A percentile compares a stretch with the other conserved stretches of the same genome.
phyloP scores from a whole-genome alignment of 2,888 invertebrate species.

The Eumerus sabulonum region DNA sequence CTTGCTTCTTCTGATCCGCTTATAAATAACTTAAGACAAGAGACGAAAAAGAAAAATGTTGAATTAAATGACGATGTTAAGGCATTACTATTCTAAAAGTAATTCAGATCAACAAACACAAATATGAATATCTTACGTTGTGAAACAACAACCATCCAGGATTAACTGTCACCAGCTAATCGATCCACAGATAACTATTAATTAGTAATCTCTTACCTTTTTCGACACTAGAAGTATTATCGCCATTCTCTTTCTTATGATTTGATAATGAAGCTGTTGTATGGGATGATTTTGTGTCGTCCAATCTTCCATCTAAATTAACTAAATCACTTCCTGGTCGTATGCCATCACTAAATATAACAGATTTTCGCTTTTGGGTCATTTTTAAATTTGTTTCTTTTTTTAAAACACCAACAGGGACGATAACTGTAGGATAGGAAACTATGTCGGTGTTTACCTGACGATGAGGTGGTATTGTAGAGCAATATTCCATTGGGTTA shows the following conservation, averaged over 20 bases:
- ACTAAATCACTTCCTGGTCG: constrained; percentile 91
- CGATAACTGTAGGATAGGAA: constrained; percentile 86
- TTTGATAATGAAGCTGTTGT: constrained; percentile 20
- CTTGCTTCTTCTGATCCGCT: too few species aligned
- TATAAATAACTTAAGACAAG: too few species aligned
- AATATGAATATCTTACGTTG: too few species aligned
- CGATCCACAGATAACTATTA: too few species aligned
- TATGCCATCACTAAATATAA: constrained; percentile 94
- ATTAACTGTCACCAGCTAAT: too few species aligned
- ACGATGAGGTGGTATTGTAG: constrained; percentile 88
- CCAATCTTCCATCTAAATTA: constrained; percentile 85
- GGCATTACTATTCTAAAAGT: too few species aligned
- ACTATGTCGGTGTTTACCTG: constrained; percentile 81
- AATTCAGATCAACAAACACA: too few species aligned
- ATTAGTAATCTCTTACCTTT: constrained; percentile 48
- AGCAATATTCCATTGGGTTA: constrained; percentile 93
- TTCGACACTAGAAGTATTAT: not conserved
- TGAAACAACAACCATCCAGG: too few species aligned
- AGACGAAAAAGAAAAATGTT: too few species aligned
- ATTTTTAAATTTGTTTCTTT: constrained; percentile 79
- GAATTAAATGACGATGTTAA: too few species aligned
- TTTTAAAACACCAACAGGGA: constrained; percentile 90
- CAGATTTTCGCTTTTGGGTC: constrained; percentile 84
- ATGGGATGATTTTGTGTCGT: constrained; percentile 79
- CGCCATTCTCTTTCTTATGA: too few species aligned